phyloP scores from a whole-genome alignment of 2,797 vertebrate species.

The Cacajao melanocephalus region DNA sequence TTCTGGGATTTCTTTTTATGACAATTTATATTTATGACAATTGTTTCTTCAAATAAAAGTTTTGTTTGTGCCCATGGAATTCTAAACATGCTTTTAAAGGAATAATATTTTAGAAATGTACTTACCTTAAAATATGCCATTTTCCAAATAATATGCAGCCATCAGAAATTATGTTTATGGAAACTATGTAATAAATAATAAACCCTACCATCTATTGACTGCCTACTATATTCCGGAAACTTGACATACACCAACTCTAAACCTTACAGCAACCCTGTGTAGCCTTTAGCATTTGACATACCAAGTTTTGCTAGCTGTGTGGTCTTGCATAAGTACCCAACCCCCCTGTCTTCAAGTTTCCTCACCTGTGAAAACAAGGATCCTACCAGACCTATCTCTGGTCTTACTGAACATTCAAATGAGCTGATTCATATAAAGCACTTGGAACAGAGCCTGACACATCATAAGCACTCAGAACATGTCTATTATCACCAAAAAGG shows the following conservation, averaged over 20 bases:
- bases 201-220: neutral
- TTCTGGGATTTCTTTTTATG: neutral
- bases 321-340: neutral
- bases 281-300: neutral
- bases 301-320: neutral
- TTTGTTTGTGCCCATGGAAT: neutral
- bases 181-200: neutral
- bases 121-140: neutral
- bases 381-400: neutral
- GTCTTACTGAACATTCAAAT: neutral
- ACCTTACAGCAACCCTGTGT: neutral
- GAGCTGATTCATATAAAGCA: neutral
- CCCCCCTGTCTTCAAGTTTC: neutral
- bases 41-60: neutral
- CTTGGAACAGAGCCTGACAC: neutral
- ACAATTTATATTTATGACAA: neutral
- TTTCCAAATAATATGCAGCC: neutral
- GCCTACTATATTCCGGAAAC: neutral
- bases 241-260: neutral
- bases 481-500: neutral
- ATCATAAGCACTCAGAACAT: neutral
- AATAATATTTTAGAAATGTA: neutral
- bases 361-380: neutral
- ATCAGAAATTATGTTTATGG: constrained; percentile 38
- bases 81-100: neutral